A percentile compares a stretch with the other conserved stretches of the same genome.
Evolutionary conservation across 2,888 invertebrate genomes (phyloP).

Genomic region (Lycia hirtaria): DNA sequence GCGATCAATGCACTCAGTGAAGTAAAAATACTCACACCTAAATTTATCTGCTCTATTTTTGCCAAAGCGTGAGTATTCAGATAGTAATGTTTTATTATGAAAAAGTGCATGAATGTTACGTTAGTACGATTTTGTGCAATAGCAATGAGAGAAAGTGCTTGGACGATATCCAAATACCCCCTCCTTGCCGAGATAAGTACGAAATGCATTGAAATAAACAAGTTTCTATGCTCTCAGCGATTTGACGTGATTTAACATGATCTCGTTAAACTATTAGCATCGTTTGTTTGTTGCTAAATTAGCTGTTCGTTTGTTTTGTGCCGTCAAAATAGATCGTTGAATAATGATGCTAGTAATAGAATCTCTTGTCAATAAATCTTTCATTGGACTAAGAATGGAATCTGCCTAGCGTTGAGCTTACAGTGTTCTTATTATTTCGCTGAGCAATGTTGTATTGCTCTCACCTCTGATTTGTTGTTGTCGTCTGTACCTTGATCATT

Average conservation of each 20-base stretch:
- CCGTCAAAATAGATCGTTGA: constrained; percentile 37
- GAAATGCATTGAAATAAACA: constrained; percentile 66
- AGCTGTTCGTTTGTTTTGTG: constrained; percentile 39
- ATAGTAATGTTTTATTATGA: constrained; percentile 37
- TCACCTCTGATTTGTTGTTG: constrained; percentile 31
- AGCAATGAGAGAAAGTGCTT: constrained; percentile 73
- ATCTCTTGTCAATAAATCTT: constrained; percentile 42
- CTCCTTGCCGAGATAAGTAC: constrained; percentile 36
- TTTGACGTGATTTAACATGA: constrained; percentile 60
- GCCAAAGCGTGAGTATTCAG: constrained; percentile 30
- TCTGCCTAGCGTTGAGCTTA: constrained; percentile 32
- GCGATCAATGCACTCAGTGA: constrained; percentile 33
- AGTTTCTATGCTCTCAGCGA: constrained; percentile 53
- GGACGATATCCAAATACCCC: constrained; percentile 69
- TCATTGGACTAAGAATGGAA: constrained; percentile 40
- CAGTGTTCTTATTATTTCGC: constrained; percentile 30
- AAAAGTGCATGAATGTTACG: constrained; percentile 36
- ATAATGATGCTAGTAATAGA: constrained; percentile 31
- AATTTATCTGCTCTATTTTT: constrained; percentile 30
- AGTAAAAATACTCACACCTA: constrained; percentile 31
- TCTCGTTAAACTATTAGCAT: constrained; percentile 61
- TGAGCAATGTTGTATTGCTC: constrained; percentile 28
- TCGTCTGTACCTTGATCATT: constrained; percentile 30
- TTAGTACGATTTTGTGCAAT: constrained; percentile 57
- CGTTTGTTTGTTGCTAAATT: constrained; percentile 48